Conservation (phyloP, 2,113 vertebrate genomes). For the Verasper variegatus region DNA sequence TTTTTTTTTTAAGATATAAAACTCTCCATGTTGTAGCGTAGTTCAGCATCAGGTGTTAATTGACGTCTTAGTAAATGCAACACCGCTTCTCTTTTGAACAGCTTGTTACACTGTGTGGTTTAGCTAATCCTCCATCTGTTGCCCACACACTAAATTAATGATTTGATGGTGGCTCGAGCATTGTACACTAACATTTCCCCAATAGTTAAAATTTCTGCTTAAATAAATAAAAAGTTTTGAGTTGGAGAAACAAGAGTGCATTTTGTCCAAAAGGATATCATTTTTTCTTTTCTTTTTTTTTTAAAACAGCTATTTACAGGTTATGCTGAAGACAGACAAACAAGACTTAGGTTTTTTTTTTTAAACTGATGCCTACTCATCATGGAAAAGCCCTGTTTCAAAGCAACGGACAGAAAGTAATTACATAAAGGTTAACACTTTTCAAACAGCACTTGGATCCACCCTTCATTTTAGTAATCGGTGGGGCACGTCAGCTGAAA, state of each 20-base stretch:
- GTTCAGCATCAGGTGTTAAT: slow-evolving; percentile 68
- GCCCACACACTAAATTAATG: slow-evolving; percentile 37
- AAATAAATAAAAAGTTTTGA: slow-evolving; percentile 79
- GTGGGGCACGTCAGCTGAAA: slow-evolving; percentile 24
- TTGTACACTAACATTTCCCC: slow-evolving; percentile 57
- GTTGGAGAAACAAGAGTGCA: slow-evolving; percentile 77
- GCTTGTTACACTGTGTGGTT: slow-evolving; percentile 40
- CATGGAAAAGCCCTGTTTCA: slow-evolving; percentile 39
- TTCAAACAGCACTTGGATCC: slow-evolving; percentile 52
- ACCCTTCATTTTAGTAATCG: slow-evolving; percentile 48
- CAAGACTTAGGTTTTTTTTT: slow-evolving; percentile 18
- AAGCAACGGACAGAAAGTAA: slow-evolving; percentile 56
- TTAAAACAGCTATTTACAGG: slow-evolving; percentile 77
- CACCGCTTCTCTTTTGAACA: slow-evolving; percentile 47
- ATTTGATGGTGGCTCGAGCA: slow-evolving; percentile 40
- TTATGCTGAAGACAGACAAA: slow-evolving; percentile 65
- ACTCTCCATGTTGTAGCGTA: slow-evolving; percentile 65
- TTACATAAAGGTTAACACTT: slow-evolving; percentile 58
- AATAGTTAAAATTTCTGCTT: slow-evolving; percentile 58
- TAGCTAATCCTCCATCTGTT: slow-evolving; percentile 28
- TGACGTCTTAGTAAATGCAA: slow-evolving; percentile 63
- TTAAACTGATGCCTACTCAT: slow-evolving; percentile 44
- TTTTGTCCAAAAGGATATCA: slow-evolving; percentile 69
- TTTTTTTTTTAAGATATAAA: slow-evolving; percentile 77
- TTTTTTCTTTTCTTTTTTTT: slow-evolving; percentile 32